Evolutionary conservation across 2,113 vertebrate genomes (phyloP).

Genomic region (Leptobrachium ailaonicum): DNA sequence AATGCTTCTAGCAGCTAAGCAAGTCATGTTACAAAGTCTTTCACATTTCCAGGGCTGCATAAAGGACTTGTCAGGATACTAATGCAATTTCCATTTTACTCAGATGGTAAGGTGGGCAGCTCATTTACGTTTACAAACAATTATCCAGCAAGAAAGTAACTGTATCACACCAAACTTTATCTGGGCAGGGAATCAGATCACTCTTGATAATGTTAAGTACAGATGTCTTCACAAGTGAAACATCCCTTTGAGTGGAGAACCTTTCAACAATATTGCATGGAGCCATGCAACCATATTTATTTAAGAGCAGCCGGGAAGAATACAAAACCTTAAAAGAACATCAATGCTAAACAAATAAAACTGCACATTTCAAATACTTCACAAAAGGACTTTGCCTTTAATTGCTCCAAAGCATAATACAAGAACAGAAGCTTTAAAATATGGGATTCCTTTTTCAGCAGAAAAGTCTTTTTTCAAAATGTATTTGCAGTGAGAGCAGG

Average conservation of each 20-base stretch:
- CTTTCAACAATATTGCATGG: too few relatives aligned
- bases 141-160: constrained; percentile 22
- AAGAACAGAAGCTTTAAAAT: too few relatives aligned
- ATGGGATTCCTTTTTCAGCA: too few relatives aligned
- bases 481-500: too few relatives aligned
- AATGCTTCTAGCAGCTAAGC: neutral
- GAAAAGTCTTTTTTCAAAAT: too few relatives aligned
- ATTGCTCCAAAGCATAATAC: too few relatives aligned
- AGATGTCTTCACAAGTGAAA: neutral
- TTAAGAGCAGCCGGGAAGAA: too few relatives aligned
- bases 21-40: constrained; percentile 16
- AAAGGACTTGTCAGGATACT: constrained; percentile 1
- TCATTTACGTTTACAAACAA: constrained; percentile 24
- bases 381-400: too few relatives aligned
- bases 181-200: constrained; percentile 17
- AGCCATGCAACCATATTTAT: too few relatives aligned
- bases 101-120: neutral
- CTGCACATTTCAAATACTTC: too few relatives aligned
- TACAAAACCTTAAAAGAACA: too few relatives aligned
- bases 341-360: too few relatives aligned
- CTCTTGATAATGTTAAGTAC: constrained; percentile 24
- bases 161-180: constrained; percentile 5
- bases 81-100: constrained; percentile 36
- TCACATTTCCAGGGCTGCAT: constrained; percentile 8
- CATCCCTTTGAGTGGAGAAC: neutral